Percentiles rank a stretch among this genome's conserved stretches.
phyloP scores from a whole-genome alignment of 1,140 invertebrate genomes.

The Rhynchophorus ferrugineus region DNA sequence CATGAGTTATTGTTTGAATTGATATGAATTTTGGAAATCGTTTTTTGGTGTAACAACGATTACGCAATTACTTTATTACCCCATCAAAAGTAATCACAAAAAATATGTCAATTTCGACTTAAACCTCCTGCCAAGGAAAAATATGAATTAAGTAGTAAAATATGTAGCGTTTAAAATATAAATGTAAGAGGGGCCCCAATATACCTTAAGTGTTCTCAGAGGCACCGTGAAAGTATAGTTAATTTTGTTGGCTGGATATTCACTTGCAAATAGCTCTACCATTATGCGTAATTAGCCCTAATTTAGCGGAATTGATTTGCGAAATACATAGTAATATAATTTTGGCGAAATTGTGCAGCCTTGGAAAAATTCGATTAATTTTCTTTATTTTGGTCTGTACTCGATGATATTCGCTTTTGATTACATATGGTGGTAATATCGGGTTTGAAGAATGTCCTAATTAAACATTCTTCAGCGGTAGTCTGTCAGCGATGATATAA shows the following conservation, averaged over 20 bases:
- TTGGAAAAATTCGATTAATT: constrained; percentile 20
- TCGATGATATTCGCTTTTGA: constrained; percentile 12
- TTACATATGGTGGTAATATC: constrained; percentile 4
- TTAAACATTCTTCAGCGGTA: background rate
- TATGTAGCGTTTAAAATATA: constrained; percentile 16
- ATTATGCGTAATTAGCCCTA: constrained; percentile 24
- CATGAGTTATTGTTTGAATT: no score
- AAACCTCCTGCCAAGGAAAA: constrained; percentile 6
- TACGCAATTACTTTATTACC: background rate
- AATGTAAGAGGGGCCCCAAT: constrained; percentile 9
- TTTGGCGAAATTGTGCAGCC: constrained; percentile 20
- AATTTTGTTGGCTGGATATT: constrained; percentile 12
- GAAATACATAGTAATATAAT: constrained; percentile 23
- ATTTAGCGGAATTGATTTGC: constrained; percentile 22
- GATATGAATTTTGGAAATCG: no score
- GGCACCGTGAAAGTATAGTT: constrained; percentile 14
- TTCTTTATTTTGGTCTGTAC: constrained; percentile 4
- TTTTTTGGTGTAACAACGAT: no score
- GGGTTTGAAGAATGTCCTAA: background rate
- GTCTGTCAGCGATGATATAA: background rate
- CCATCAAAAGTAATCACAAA: constrained; percentile 10
- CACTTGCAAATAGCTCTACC: constrained; percentile 22
- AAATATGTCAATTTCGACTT: no score
- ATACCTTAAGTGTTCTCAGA: constrained; percentile 15
- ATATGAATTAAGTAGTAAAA: constrained; percentile 19